A percentile compares a stretch with the other conserved stretches of the same genome.
Evolutionary conservation across 2,113 vertebrate species (phyloP).

Genomic region (Heterochromis multidens): DNA sequence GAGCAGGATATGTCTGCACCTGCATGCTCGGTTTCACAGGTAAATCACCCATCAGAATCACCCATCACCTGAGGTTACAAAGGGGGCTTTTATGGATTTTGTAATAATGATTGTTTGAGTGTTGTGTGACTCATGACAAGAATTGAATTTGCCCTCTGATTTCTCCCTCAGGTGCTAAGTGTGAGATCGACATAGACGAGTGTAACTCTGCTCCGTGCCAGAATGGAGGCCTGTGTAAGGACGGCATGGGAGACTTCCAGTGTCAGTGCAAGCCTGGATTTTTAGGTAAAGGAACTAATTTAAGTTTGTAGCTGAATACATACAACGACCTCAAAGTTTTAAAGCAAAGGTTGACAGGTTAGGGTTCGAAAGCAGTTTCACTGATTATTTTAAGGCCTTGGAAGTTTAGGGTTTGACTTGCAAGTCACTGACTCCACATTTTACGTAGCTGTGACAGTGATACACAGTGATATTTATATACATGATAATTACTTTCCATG

Average conservation of each 20-base stretch:
- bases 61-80: not conserved
- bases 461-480: not conserved
- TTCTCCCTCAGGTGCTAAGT: slow-evolving; percentile 85
- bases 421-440: not conserved
- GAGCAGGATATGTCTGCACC: slow-evolving; percentile 89
- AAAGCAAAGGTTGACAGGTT: not conserved
- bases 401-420: not conserved
- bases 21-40: slow-evolving; percentile 81
- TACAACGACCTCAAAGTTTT: not conserved
- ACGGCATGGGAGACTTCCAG: slow-evolving; percentile 82
- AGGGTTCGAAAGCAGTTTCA: not conserved
- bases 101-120: not conserved
- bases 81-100: too few species aligned
- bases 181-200: slow-evolving; percentile 91
- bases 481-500: too few species aligned
- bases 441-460: not conserved
- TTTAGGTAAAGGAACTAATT: slow-evolving; percentile 76
- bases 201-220: slow-evolving; percentile 89
- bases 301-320: not conserved
- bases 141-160: not conserved
- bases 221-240: slow-evolving; percentile 86
- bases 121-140: not conserved
- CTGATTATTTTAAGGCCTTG: not conserved
- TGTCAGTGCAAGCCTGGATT: slow-evolving; percentile 90
- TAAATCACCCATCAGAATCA: slow-evolving; percentile 7